Evolutionary conservation across 2,113 vertebrate genomes (phyloP), one percentile per base, ranked within the genome.

Genomic region (Xenopus tropicalis): DNA sequence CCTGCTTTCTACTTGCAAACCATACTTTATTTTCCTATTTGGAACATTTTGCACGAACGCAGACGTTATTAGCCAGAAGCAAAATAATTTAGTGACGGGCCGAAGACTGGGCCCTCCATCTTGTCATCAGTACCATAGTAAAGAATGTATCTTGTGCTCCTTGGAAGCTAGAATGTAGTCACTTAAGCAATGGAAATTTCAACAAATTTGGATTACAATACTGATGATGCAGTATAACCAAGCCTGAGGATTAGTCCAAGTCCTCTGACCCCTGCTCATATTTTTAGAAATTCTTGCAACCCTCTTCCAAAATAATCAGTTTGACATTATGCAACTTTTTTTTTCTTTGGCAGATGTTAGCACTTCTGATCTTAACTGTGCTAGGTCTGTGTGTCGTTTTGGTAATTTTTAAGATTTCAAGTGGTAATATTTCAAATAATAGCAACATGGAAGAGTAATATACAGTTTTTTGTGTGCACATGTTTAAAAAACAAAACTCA

Each of bases 271-370:
- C 72, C 25, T 75, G 72, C 46, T 69, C 73, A 63, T 58, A 63
- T 76, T 69, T 74, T 69, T 76, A 69, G 73, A 56, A 76, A 76
- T 57, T 58, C 66, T 69, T 75, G 62, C 72, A 43, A 54, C 54
- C 13, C 66, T 24, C 16, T 69, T 76, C 73, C 73, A 76, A 76
- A 76, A 63, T 69, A 76, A 76, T 66, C 73, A 76, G 59, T 76
- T 56, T 76, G 66, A 76, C 73, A 69, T 76, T 75, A 63, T 69
- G 64, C 56, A 74, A 74, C 43, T 61, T 74, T 68, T 69, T 29
- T 9, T 37, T 71, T 52, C 69, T 75, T 76, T 76, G 73, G 73
- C 73, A 76, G 73, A 11, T 69, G 56, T 23, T 14, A 62, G 13
- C 59, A 69, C 59, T 44, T 37, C 73, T 69, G 69, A 75, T 75